A percentile compares a stretch with the other conserved stretches of the same genome.
These are phyloP conservation scores for Carpatolechia fugitivella DNA, from an alignment of 2,888 invertebrate species.

Conservation along the genomic window DNA sequence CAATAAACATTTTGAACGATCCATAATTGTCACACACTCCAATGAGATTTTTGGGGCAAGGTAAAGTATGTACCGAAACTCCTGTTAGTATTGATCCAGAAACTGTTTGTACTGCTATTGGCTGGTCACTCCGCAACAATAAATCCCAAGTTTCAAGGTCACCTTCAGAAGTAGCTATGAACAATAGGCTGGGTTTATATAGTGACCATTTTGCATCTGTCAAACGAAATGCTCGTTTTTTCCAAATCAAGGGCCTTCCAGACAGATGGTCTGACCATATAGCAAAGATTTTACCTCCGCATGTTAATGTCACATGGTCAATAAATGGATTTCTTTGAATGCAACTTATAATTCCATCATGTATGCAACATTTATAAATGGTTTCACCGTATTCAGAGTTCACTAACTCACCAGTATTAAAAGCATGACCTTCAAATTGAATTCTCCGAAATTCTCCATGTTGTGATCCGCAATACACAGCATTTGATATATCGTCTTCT, in stretches of 20 bases:
- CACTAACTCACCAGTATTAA: constrained; percentile 80
- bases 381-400: constrained; percentile 79
- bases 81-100: constrained; percentile 84
- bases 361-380: constrained; percentile 74
- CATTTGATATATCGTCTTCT: constrained; percentile 48
- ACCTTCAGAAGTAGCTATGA: constrained; percentile 85
- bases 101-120: constrained; percentile 82
- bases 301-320: constrained; percentile 81
- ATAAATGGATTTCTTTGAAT: constrained; percentile 81
- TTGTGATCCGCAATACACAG: constrained; percentile 60
- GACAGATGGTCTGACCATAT: constrained; percentile 85
- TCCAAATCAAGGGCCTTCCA: constrained; percentile 83
- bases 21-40: constrained; percentile 85
- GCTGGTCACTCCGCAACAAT: constrained; percentile 82
- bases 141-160: constrained; percentile 91
- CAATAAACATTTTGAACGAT: constrained; percentile 81
- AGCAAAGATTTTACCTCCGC: constrained; percentile 87
- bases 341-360: constrained; percentile 84
- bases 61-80: constrained; percentile 79
- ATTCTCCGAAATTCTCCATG: constrained; percentile 67
- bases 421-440: constrained; percentile 84
- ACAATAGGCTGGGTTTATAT: constrained; percentile 85
- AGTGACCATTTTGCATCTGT: constrained; percentile 87
- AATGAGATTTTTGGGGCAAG: constrained; percentile 78
- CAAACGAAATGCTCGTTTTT: constrained; percentile 77